Percentiles rank a stretch among this genome's conserved stretches.
phyloP scores from a whole-genome alignment of 1,140 invertebrate species.

The Ectropis grisescens region DNA sequence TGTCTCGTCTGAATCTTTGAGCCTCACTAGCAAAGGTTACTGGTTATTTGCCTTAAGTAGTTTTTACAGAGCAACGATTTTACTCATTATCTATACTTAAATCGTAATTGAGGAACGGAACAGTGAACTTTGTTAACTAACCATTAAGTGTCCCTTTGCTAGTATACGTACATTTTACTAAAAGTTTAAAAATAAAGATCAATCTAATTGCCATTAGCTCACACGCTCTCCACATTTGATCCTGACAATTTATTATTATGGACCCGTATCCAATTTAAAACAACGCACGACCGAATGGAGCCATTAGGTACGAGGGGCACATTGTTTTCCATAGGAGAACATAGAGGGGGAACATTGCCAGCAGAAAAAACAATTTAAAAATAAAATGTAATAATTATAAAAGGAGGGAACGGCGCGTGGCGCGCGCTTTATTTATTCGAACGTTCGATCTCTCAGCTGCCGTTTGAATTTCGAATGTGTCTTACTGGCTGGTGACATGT shows the following conservation, averaged over 20 bases:
- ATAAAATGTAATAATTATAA: conserved; percentile 69
- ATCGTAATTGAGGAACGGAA: too few relatives aligned
- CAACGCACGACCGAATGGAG: conserved; percentile 47
- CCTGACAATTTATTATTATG: conserved; percentile 65
- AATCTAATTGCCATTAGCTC: conserved; percentile 67
- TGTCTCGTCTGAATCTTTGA: too few relatives aligned
- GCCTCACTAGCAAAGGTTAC: too few relatives aligned
- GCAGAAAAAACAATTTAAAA: conserved; percentile 68
- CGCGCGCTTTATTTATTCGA: conserved; percentile 50
- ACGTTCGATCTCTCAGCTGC: conserved; percentile 47
- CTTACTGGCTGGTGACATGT: conserved; percentile 39
- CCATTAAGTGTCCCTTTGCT: too few relatives aligned
- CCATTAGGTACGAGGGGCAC: conserved; percentile 47
- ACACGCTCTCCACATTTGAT: conserved; percentile 46
- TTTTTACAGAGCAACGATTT: too few relatives aligned
- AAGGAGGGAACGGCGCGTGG: conserved; percentile 54
- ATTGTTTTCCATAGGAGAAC: conserved; percentile 52
- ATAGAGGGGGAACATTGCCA: conserved; percentile 51
- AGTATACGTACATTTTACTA: too few relatives aligned
- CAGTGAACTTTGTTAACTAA: too few relatives aligned
- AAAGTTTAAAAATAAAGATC: conserved; percentile 46
- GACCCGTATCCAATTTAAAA: conserved; percentile 68
- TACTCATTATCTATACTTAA: too few relatives aligned
- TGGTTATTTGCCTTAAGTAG: too few relatives aligned
- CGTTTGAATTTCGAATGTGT: conserved; percentile 42